phyloP scores from a whole-genome alignment of 2,113 vertebrate genomes.

The Crotalus viridis region DNA sequence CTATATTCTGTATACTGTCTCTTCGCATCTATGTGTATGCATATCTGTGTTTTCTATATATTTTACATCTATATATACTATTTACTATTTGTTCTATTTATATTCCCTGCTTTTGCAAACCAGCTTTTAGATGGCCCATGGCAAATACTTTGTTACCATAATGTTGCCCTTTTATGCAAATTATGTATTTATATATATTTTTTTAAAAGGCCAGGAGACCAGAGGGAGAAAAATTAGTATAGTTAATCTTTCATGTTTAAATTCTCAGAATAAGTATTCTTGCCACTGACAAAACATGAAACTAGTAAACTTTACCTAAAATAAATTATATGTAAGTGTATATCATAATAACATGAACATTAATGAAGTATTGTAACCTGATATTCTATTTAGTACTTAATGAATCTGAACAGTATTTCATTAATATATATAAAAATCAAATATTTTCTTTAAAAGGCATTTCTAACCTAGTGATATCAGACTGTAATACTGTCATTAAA shows the following conservation, averaged over 20 bases:
- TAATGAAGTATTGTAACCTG: constrained; percentile 21
- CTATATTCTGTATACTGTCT: not conserved
- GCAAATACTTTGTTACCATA: not conserved
- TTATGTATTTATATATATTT: not conserved
- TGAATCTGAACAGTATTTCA: constrained; percentile 41
- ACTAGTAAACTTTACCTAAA: constrained; percentile 30
- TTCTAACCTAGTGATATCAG: constrained; percentile 22
- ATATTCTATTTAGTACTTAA: constrained; percentile 38
- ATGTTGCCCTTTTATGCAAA: not conserved
- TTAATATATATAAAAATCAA: constrained; percentile 31
- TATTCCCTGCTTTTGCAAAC: not conserved
- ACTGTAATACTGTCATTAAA: constrained; percentile 42
- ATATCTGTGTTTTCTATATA: not conserved
- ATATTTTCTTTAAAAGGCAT: constrained; percentile 28
- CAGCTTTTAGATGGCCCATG: not conserved
- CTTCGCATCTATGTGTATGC: not conserved
- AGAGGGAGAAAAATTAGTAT: not conserved
- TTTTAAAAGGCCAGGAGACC: not conserved
- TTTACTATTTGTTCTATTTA: not conserved
- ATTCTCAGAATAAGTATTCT: constrained; percentile 33
- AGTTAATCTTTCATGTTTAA: not conserved
- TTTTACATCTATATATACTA: not conserved
- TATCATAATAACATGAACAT: constrained; percentile 42
- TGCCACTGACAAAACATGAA: not conserved
- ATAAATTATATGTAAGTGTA: constrained; percentile 20